Conservation (phyloP, 2,797 vertebrate species). For the Nannoperca australis region DNA sequence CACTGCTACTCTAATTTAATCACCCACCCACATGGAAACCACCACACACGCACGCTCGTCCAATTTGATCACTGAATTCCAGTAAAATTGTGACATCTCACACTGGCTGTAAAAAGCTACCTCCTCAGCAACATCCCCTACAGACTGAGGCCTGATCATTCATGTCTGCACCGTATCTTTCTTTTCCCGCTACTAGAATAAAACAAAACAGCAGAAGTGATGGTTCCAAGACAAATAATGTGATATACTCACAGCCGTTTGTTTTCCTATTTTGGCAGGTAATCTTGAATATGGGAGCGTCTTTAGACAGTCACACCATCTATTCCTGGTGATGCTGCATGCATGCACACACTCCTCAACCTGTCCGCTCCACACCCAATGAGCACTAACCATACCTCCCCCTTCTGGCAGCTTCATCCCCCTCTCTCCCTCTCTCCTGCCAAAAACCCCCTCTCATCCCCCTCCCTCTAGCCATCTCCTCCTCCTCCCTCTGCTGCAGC, state of each 20-base stretch:
- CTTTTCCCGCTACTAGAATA: conserved; percentile 4
- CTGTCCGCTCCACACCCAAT: conserved; percentile 75
- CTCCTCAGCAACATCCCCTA: background rate
- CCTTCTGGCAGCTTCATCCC: conserved; percentile 64
- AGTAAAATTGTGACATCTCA: conserved; percentile 2
- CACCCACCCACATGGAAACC: background rate
- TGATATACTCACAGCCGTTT: conserved; percentile 70
- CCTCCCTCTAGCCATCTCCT: conserved; percentile 30
- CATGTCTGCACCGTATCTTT: conserved; percentile 3
- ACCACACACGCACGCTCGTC: background rate
- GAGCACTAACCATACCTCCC: conserved; percentile 77
- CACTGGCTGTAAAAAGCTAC: background rate
- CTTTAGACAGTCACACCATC: conserved; percentile 44
- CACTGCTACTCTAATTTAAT: background rate
- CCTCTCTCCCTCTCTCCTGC: conserved; percentile 57
- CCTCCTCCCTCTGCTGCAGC: conserved; percentile 66
- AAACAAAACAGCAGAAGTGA: conserved; percentile 9
- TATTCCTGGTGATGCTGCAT: conserved; percentile 49
- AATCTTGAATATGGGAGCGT: conserved; percentile 32
- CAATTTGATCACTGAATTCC: background rate
- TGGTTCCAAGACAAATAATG: background rate
- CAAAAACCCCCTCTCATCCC: conserved; percentile 35
- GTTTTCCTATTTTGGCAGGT: conserved; percentile 36
- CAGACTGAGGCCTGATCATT: conserved; percentile 24
- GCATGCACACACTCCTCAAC: conserved; percentile 64